Evolutionary conservation across 1,140 invertebrate genomes (phyloP).

Genomic region (Bombus superbus): DNA sequence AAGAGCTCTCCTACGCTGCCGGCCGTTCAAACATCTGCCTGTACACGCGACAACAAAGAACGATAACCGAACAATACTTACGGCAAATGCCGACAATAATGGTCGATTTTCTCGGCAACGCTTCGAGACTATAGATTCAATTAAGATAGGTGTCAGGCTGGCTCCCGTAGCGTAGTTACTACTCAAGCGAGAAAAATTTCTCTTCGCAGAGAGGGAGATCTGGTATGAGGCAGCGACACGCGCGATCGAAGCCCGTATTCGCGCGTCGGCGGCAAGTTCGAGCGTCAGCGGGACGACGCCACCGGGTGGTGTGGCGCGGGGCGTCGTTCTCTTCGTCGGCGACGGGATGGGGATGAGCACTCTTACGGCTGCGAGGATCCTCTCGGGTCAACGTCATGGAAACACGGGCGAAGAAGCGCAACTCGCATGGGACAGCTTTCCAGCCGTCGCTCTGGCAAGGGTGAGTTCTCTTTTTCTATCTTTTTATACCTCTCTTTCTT

Average conservation of each 20-base stretch:
- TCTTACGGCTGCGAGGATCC: slow-evolving; percentile 89
- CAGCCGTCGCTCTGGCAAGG: slow-evolving; percentile 88
- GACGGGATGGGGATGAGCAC: slow-evolving; percentile 92
- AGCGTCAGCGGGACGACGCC: slow-evolving; percentile 66
- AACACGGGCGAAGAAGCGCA: slow-evolving; percentile 86
- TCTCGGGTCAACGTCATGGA: slow-evolving; percentile 83
- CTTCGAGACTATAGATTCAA: slow-evolving; percentile 46
- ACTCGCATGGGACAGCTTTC: slow-evolving; percentile 89
- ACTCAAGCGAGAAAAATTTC: slow-evolving; percentile 44
- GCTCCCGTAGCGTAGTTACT: neutral
- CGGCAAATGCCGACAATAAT: slow-evolving; percentile 25
- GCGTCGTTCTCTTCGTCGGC: slow-evolving; percentile 90
- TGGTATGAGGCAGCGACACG: slow-evolving; percentile 74
- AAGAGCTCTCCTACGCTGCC: neutral
- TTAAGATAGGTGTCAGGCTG: slow-evolving; percentile 36
- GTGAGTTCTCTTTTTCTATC: slow-evolving; percentile 79
- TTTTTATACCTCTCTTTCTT: neutral
- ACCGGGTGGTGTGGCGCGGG: slow-evolving; percentile 67
- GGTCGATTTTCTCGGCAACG: slow-evolving; percentile 25
- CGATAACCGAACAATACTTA: slow-evolving; percentile 41
- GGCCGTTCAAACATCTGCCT: neutral
- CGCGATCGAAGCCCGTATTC: slow-evolving; percentile 72
- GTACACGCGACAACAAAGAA: slow-evolving; percentile 34
- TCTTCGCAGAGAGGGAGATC: slow-evolving; percentile 70
- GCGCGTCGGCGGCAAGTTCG: slow-evolving; percentile 60